phyloP scores from a whole-genome alignment of 2,888 invertebrate genomes.

The Ophonus ardosiacus region DNA sequence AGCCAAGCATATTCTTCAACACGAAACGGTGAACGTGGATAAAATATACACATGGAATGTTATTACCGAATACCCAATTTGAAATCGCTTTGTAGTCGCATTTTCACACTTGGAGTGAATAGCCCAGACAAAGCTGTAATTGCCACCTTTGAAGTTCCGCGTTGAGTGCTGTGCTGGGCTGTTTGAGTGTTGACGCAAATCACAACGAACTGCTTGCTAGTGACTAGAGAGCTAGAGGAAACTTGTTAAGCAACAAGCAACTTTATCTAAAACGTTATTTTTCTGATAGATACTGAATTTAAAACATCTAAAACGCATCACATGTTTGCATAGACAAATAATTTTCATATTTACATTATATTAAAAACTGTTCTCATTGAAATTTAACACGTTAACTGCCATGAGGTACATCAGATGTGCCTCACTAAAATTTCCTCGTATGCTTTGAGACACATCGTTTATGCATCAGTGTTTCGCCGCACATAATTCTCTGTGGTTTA shows the following conservation, averaged over 20 bases:
- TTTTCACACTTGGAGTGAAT: slow-evolving; percentile 60
- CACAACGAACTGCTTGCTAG: slow-evolving; percentile 41
- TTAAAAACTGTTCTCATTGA: no score
- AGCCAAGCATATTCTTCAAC: background rate
- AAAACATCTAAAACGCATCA: no score
- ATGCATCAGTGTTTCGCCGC: no score
- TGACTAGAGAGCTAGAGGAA: background rate
- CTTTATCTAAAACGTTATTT: background rate
- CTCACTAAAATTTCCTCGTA: no score
- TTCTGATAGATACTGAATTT: background rate
- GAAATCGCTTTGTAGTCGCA: slow-evolving; percentile 59
- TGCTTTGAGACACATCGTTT: no score
- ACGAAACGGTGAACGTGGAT: slow-evolving; percentile 11
- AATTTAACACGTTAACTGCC: no score
- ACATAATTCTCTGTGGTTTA: no score
- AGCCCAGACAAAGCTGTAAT: slow-evolving; percentile 63
- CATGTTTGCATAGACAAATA: no score
- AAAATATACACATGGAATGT: slow-evolving; percentile 57
- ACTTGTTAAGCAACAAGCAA: background rate
- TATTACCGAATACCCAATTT: slow-evolving; percentile 63
- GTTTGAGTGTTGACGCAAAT: slow-evolving; percentile 57
- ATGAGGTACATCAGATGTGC: no score
- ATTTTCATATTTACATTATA: no score
- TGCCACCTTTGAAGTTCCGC: slow-evolving; percentile 63
- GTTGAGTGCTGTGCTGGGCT: slow-evolving; percentile 34